Base-by-base conservation (phyloP, 2,888 invertebrate species). In the Agrilus mali region DNA sequence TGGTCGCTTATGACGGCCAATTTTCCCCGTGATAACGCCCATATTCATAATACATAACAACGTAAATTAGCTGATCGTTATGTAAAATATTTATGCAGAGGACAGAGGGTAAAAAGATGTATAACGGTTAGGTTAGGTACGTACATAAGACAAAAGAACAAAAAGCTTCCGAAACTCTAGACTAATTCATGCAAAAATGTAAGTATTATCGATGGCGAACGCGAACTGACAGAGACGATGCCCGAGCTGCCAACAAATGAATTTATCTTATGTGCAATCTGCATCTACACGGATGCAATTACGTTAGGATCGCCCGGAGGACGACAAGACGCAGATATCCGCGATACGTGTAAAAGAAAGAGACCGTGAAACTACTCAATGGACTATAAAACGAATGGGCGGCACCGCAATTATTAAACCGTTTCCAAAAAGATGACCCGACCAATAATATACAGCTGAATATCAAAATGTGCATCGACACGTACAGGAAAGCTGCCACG, bases 381-480 rank as follows among this genome's bases (percentile, higher is more conserved):
- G 55, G 55, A 57, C 56, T 53, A 57, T 55, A 57, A 57, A 53
- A 50, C 51, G 47, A 49, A 47, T 53, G 57, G 60, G 59, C 53
- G 60, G 57, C 47, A 55, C 51, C 43, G 49, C 50, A 51, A 50
- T 56, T 56, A 56, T 58, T 58, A 52, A 58, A 57, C 54, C 50
- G 51, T 55, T 56, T 49, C 48, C 50, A 47, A 53, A 58, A 58
- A 56, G 55, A 55, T 50, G 54, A 58, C 56, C 49, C 52, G 50
- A 51, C 59, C 61, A 59, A 58, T 60, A 55, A 57, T 58, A 61
- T 58, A 53, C 55, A 57, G 58, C 56, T 52, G 57, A 56, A 56
- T 58, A 59, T 58, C 60, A 59, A 60, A 60, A 61, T 62, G 59
- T 62, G 58, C 58, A 59, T 59, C 57, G 56, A 58, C 55, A 54